Percentiles rank a stretch among this genome's conserved stretches.
phyloP scores from a whole-genome alignment of 2,113 vertebrate species.

The Pantherophis guttatus region DNA sequence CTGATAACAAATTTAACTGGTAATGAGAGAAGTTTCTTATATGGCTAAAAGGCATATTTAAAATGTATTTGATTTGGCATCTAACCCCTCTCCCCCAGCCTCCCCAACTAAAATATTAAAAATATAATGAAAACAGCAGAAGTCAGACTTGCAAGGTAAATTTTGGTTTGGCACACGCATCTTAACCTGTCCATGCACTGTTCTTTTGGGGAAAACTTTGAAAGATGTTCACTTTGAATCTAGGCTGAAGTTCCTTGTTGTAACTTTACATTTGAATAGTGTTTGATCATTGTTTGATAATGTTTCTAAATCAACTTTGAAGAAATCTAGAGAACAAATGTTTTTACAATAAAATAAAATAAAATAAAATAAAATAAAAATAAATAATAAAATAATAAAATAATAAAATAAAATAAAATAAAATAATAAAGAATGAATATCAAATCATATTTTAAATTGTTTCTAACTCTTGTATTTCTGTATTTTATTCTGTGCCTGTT shows the following conservation, averaged over 20 bases:
- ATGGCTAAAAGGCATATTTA: constrained; percentile 58
- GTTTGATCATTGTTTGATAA: constrained; percentile 7
- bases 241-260: constrained; percentile 15
- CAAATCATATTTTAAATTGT: background rate
- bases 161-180: constrained; percentile 36
- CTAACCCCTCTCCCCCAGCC: constrained; percentile 37
- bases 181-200: constrained; percentile 29
- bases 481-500: too few species aligned
- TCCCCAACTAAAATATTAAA: constrained; percentile 21
- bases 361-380: background rate
- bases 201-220: constrained; percentile 32
- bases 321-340: background rate
- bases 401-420: background rate
- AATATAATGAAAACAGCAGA: constrained; percentile 48
- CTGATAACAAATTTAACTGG: constrained; percentile 59
- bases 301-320: constrained; percentile 23
- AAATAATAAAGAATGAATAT: background rate
- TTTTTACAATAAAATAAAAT: background rate
- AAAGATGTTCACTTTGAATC: constrained; percentile 37
- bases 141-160: constrained; percentile 43
- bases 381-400: too few species aligned
- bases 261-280: background rate
- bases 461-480: too few species aligned
- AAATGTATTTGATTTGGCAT: constrained; percentile 58
- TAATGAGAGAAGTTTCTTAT: constrained; percentile 61